Evolutionary conservation across 1,140 invertebrate species (phyloP).

Genomic region (Armadillidium nasatum): DNA sequence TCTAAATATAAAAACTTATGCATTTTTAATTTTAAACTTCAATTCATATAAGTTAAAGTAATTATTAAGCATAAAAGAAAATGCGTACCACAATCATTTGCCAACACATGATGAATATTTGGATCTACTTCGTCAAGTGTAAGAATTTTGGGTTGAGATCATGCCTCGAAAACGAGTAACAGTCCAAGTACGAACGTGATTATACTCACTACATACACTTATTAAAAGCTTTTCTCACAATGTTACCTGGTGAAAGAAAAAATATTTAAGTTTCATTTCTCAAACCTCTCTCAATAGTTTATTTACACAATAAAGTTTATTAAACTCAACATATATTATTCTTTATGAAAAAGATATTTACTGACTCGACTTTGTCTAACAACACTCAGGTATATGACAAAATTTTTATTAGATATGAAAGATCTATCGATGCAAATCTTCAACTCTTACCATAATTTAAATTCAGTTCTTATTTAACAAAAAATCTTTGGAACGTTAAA

Average conservation of each 20-base stretch:
- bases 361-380: no score
- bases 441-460: no score
- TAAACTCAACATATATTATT: no score
- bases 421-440: no score
- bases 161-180: constrained; percentile 87
- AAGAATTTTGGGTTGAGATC: constrained; percentile 95
- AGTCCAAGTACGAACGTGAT: constrained; percentile 94
- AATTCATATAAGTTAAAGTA: constrained; percentile 1
- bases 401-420: no score
- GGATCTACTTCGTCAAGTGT: constrained; percentile 79
- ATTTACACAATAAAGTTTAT: no score
- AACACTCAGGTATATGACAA: no score
- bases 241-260: constrained; percentile 63
- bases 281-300: no score
- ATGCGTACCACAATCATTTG: constrained; percentile 55
- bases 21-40: neutral
- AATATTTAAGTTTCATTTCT: no score
- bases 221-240: constrained; percentile 95
- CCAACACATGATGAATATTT: constrained; percentile 42
- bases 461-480: no score
- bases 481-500: no score
- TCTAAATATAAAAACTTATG: neutral
- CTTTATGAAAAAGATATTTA: no score
- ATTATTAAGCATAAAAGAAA: neutral
- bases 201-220: constrained; percentile 95